These are phyloP conservation scores for Rhodophaea formosa DNA, from an alignment of 2,888 invertebrate genomes.

Conservation along the genomic window DNA sequence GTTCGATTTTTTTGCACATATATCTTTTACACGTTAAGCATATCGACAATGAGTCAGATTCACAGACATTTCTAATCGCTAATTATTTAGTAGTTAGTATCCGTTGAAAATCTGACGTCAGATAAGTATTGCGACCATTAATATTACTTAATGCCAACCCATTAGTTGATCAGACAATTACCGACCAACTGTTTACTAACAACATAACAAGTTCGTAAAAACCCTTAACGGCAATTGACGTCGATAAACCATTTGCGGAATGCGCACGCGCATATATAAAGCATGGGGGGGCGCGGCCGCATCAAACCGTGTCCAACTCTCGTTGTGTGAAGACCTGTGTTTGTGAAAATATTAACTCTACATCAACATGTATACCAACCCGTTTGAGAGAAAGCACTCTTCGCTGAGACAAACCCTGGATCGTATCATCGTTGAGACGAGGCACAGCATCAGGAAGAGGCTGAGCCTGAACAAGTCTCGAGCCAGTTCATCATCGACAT, in stretches of 20 bases:
- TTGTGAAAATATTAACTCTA: slow-evolving; percentile 14
- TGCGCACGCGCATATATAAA: slow-evolving; percentile 53
- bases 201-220: slow-evolving; percentile 5
- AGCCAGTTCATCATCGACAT: slow-evolving; percentile 42
- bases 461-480: slow-evolving; percentile 44
- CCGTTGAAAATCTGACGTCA: too few species aligned
- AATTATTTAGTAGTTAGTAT: too few species aligned
- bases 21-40: too few species aligned
- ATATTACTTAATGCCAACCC: not conserved
- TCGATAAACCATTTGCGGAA: slow-evolving; percentile 48
- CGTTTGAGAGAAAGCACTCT: slow-evolving; percentile 86
- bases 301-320: slow-evolving; percentile 41
- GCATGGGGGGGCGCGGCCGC: slow-evolving; percentile 37
- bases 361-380: slow-evolving; percentile 83
- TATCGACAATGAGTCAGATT: too few species aligned
- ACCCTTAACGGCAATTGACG: slow-evolving; percentile 21
- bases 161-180: not conserved
- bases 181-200: not conserved
- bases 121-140: not conserved
- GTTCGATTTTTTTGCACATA: too few species aligned
- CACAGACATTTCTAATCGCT: too few species aligned
- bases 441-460: slow-evolving; percentile 64
- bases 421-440: slow-evolving; percentile 79
- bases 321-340: slow-evolving; percentile 45
- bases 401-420: slow-evolving; percentile 84